phyloP scores from a whole-genome alignment of 2,888 invertebrate genomes.

The Zele albiditarsus region DNA sequence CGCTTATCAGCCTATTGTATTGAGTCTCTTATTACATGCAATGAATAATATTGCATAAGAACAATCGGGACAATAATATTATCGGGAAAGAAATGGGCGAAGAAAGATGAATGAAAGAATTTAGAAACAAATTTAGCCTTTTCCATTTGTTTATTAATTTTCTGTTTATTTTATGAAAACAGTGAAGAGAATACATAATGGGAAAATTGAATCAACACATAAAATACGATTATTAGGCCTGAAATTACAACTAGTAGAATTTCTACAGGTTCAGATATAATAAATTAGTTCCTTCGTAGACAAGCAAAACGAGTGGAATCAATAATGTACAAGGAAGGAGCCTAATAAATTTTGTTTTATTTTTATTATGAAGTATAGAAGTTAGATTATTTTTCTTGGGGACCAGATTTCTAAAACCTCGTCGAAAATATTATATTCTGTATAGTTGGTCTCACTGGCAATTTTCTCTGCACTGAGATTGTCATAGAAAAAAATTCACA shows the following conservation, averaged over 20 bases:
- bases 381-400: constrained; percentile 4
- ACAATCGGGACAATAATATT: constrained; percentile 32
- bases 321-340: neutral
- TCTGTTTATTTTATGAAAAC: too few species aligned
- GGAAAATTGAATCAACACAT: neutral
- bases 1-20: constrained; percentile 6
- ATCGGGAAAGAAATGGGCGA: constrained; percentile 1
- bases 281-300: neutral
- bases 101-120: neutral
- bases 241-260: constrained; percentile 21
- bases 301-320: neutral
- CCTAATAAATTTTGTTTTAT: neutral
- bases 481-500: neutral
- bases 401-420: constrained; percentile 3
- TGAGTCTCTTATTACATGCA: constrained; percentile 11
- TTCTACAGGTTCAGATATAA: neutral
- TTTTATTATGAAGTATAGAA: neutral
- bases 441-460: neutral
- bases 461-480: neutral
- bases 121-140: neutral
- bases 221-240: neutral
- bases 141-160: too few species aligned
- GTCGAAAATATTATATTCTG: neutral
- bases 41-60: constrained; percentile 13
- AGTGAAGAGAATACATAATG: neutral